Evolutionary conservation across 2,113 vertebrate species (phyloP), one percentile per base, ranked within the genome.

Genomic region (Hirundichthys speculiger): DNA sequence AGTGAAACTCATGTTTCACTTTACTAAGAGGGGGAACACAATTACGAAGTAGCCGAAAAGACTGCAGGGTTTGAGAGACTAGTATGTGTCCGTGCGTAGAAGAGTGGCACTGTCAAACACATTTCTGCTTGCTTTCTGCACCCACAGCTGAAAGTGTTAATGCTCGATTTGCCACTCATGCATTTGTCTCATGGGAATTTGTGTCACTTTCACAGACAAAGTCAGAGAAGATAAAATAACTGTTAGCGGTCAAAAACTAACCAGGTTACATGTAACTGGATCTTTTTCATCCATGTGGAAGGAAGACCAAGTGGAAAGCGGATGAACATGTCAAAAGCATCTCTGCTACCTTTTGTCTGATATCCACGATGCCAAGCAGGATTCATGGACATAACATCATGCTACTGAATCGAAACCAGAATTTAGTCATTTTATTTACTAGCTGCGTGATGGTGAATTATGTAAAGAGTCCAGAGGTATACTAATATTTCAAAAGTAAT

Each of bases 291-390:
- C n/a, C n/a, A n/a, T n/a, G 64, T 80, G 74, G 75, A 64, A 76
- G 66, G 77, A 70, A 64, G 57, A 43, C 58, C 61, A 78, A 69
- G 57, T 80, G 49, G 64, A 73, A 73, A 62, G 75, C 74, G 77
- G 78, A 84, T 13, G 77, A 79, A 84, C 75, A 80, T 77, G 86
- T 88, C 62, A 69, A 66, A 89, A 83, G 65, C 54, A 47, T 54
- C 71, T 75, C 49, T 66, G 25, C 57, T 78, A 38, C 38, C 42
- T 58, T 64, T 49, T 64, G 30, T 41, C 71, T 56, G 59, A 73
- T 66, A 49, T 46, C 24, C 25, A 63, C 53, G 30, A 34, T 10
- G 30, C 11, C 41, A 40, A 57, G 71, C 42, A 54, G 49, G 53
- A 67, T 51, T 70, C 56, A 20, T 40, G 30, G 42, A 10, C 30